phyloP scores from a whole-genome alignment of 2,113 vertebrate species.

The Glaucidium brasilianum region DNA sequence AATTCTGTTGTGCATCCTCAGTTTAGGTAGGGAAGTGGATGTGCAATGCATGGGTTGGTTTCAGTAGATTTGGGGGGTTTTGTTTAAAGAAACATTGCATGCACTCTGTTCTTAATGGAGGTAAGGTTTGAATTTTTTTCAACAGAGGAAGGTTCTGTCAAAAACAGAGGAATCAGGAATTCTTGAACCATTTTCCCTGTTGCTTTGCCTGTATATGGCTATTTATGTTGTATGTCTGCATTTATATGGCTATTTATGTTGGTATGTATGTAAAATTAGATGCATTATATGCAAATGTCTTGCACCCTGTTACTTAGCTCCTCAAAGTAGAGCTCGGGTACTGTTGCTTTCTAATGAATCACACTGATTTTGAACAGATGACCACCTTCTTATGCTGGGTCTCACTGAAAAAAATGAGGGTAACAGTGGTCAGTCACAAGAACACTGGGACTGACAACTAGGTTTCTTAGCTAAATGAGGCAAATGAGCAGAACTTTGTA shows the following conservation, averaged over 20 bases:
- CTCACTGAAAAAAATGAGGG: neutral
- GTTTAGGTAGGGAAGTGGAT: neutral
- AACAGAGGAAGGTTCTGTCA: neutral
- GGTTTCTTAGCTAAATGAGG: neutral
- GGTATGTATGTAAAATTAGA: neutral
- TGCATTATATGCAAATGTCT: neutral
- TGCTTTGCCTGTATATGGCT: neutral
- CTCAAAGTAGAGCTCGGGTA: neutral
- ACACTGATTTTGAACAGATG: neutral
- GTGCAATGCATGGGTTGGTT: neutral
- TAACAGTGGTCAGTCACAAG: too few relatives aligned
- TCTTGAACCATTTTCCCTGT: neutral
- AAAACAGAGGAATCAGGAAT: neutral
- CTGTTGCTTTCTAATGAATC: neutral
- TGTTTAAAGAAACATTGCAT: neutral
- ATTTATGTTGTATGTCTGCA: neutral
- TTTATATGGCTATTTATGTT: neutral
- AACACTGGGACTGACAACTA: neutral
- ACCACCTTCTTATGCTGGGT: neutral
- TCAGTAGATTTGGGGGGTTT: neutral
- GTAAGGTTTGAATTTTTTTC: neutral
- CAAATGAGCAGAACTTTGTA: neutral
- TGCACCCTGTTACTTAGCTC: neutral
- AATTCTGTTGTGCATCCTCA: neutral
- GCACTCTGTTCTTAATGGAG: neutral